Conservation (phyloP, 1,140 invertebrate species). For the Sitobion miscanthi region DNA sequence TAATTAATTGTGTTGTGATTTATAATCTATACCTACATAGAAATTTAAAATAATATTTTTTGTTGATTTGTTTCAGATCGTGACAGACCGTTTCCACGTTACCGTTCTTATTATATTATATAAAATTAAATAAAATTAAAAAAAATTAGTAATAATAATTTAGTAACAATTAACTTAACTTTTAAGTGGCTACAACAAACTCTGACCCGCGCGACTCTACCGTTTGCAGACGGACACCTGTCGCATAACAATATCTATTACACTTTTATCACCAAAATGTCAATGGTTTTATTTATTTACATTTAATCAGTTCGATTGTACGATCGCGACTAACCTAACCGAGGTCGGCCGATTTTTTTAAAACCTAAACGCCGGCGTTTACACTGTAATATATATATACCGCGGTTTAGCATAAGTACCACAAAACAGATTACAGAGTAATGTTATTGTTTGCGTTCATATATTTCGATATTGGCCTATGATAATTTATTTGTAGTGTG, state of each 20-base stretch:
- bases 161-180: neutral
- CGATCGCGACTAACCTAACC: neutral
- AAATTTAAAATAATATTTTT: neutral
- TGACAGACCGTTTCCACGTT: neutral
- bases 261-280: neutral
- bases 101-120: neutral
- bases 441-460: neutral
- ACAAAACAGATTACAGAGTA: neutral
- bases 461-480: neutral
- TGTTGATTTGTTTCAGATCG: constrained; percentile 13
- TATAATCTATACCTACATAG: neutral
- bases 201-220: neutral
- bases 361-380: neutral
- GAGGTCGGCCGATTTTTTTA: neutral
- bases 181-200: neutral
- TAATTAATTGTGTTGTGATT: neutral
- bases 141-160: neutral
- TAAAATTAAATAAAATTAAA: neutral
- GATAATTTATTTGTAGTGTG: neutral
- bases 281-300: constrained; percentile 10
- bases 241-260: neutral
- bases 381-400: neutral
- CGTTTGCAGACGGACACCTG: neutral
- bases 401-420: neutral
- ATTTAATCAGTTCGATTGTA: neutral